These are phyloP conservation scores for Epinotia bilunana DNA, from an alignment of 2,888 invertebrate genomes.

Conservation along the genomic window DNA sequence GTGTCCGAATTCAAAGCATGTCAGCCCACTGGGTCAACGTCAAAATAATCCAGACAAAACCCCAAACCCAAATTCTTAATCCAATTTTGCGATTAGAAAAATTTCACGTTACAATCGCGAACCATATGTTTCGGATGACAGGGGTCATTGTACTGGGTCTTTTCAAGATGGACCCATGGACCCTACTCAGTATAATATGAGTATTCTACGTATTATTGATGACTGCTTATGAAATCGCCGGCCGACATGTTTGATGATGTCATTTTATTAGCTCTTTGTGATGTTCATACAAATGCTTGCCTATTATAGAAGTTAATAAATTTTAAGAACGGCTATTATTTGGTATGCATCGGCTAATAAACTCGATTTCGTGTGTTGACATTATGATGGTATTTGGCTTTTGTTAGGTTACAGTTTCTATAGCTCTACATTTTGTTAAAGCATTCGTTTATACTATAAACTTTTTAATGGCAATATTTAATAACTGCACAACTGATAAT, in stretches of 20 bases:
- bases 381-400: background rate
- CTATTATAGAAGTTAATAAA: slow-evolving; percentile 61
- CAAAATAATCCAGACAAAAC: slow-evolving; percentile 71
- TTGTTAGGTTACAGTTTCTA: slow-evolving; percentile 3
- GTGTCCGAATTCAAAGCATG: slow-evolving; percentile 67
- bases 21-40: slow-evolving; percentile 62
- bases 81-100: slow-evolving; percentile 77
- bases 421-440: background rate
- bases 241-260: slow-evolving; percentile 61
- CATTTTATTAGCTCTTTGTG: slow-evolving; percentile 70
- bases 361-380: slow-evolving; percentile 43
- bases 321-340: slow-evolving; percentile 56
- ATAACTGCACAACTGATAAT: background rate
- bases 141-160: slow-evolving; percentile 69
- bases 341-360: slow-evolving; percentile 53
- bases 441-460: background rate
- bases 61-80: slow-evolving; percentile 70
- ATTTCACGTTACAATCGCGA: slow-evolving; percentile 56
- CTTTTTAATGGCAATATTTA: background rate
- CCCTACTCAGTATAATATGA: slow-evolving; percentile 53
- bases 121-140: slow-evolving; percentile 72
- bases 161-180: slow-evolving; percentile 65
- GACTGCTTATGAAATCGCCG: slow-evolving; percentile 71
- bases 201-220: slow-evolving; percentile 71
- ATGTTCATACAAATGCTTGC: slow-evolving; percentile 56